Conservation (phyloP, 2,888 invertebrate species). For the Ichneumon xanthorius region DNA sequence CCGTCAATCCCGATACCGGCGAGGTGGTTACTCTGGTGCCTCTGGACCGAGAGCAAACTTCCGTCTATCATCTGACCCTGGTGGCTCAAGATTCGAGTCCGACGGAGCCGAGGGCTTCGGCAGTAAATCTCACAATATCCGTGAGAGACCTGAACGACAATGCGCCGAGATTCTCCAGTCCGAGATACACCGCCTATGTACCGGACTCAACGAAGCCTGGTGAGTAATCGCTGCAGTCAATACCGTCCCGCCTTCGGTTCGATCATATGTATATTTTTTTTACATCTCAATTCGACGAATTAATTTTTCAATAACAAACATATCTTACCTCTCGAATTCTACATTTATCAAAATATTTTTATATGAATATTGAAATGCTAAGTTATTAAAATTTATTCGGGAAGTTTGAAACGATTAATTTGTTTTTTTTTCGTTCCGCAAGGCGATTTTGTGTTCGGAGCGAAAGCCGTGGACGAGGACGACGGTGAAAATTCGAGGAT, state of each 20-base stretch:
- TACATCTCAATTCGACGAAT: neutral
- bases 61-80: constrained; percentile 92
- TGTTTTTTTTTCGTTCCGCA: constrained; percentile 64
- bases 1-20: constrained; percentile 92
- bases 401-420: neutral
- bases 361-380: neutral
- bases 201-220: constrained; percentile 92
- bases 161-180: constrained; percentile 91
- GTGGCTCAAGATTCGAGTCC: constrained; percentile 96
- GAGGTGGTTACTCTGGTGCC: constrained; percentile 90
- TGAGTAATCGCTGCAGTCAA: constrained; percentile 75
- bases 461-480: constrained; percentile 94
- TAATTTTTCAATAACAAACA: neutral
- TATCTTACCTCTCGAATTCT: neutral
- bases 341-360: neutral
- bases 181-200: constrained; percentile 92
- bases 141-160: constrained; percentile 95
- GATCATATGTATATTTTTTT: neutral
- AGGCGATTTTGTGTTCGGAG: constrained; percentile 95
- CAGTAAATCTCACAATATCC: constrained; percentile 92
- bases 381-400: neutral
- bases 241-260: neutral
- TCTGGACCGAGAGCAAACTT: constrained; percentile 92
- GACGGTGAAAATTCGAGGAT: constrained; percentile 93
- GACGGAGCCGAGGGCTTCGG: constrained; percentile 93